Conservation (phyloP, 2,113 vertebrate genomes). For the Ammodytes dubius region DNA sequence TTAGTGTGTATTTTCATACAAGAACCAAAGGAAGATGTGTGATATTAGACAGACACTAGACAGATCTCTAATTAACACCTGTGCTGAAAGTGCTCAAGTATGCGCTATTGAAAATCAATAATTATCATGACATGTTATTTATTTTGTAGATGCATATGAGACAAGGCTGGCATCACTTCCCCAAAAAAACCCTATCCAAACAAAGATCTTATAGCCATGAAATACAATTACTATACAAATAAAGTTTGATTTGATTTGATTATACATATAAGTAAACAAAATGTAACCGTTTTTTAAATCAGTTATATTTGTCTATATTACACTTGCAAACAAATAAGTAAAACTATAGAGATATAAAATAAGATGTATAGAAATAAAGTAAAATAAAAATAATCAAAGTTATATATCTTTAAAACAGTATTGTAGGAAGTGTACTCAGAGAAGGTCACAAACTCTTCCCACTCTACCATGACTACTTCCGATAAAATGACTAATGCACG, state of each 20-base stretch:
- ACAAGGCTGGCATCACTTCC: background rate
- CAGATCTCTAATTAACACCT: constrained; percentile 6
- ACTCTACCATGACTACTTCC: background rate
- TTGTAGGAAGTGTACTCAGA: background rate
- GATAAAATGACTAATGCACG: constrained; percentile 23
- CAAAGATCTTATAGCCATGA: background rate
- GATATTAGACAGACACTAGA: background rate
- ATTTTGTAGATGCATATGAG: background rate
- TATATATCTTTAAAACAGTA: no score
- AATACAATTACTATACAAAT: background rate
- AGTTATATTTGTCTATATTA: background rate
- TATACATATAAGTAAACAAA: background rate
- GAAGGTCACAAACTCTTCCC: background rate
- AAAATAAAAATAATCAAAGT: no score
- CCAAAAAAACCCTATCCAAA: no score
- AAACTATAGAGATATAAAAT: no score
- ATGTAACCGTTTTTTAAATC: background rate
- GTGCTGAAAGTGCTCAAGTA: background rate
- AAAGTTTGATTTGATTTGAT: no score
- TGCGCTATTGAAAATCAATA: background rate
- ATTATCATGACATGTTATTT: background rate
- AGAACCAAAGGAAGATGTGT: no score
- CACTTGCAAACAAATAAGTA: no score
- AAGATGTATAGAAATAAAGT: no score
- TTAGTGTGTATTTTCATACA: no score